Percentiles rank a stretch among this genome's conserved stretches.
These are phyloP conservation scores for Tribolium madens DNA, from an alignment of 1,140 invertebrate genomes.

Conservation along the genomic window DNA sequence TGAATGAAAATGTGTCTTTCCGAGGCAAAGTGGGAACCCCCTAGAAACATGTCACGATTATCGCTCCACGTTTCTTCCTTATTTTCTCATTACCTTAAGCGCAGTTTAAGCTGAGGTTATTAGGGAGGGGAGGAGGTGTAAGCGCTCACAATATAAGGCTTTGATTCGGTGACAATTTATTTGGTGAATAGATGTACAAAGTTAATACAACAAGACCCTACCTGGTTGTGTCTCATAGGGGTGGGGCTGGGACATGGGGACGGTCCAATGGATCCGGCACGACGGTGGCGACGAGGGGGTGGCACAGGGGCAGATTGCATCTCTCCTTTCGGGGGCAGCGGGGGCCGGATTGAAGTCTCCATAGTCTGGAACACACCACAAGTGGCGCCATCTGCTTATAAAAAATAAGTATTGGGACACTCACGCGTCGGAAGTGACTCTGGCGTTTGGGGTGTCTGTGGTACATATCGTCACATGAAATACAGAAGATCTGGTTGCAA, in stretches of 20 bases:
- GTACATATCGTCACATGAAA: conserved; percentile 93
- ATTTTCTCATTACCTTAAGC: conserved; percentile 29
- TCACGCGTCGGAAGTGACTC: conserved; percentile 80
- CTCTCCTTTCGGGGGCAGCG: conserved; percentile 83
- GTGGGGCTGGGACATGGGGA: conserved; percentile 66
- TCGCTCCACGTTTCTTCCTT: conserved; percentile 55
- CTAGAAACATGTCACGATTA: conserved; percentile 58
- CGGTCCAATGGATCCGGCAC: conserved; percentile 63
- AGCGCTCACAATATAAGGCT: conserved; percentile 49
- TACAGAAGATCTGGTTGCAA: conserved; percentile 85
- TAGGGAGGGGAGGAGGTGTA: conserved; percentile 17
- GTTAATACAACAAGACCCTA: conserved; percentile 54
- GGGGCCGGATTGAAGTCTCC: conserved; percentile 72
- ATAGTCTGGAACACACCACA: conserved; percentile 32
- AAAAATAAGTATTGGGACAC: conserved; percentile 21
- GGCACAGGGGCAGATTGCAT: conserved; percentile 78
- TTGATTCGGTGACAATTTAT: conserved; percentile 50
- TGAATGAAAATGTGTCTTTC: conserved; percentile 61
- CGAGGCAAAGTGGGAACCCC: conserved; percentile 54
- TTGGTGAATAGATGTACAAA: conserved; percentile 32
- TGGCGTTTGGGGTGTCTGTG: conserved; percentile 91
- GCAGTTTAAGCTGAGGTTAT: conserved; percentile 27
- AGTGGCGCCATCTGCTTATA: neutral
- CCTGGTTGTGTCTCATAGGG: conserved; percentile 61
- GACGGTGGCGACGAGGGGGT: conserved; percentile 83